Base-by-base conservation (phyloP, 2,113 vertebrate species). In the Clarias macrocephalus region DNA sequence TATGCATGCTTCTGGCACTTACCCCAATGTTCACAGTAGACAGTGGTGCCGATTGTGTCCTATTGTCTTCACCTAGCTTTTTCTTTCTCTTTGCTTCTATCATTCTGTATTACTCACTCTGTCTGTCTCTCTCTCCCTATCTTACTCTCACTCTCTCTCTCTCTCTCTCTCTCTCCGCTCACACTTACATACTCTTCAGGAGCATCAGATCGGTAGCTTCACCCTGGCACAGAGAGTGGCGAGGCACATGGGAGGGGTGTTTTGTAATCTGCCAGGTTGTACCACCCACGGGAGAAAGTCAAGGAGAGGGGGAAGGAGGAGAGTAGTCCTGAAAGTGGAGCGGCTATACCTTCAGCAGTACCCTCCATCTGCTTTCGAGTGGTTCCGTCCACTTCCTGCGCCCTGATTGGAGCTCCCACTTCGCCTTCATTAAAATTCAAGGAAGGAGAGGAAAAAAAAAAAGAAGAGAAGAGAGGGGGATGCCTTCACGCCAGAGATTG, bases 251-350 rank as follows among this genome's bases (percentile, higher is more conserved):
- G 95, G 96, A 96, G 94, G 95, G 96, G 95, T 94, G 95, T 95
- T 96, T 96, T 97, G 96, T 97, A 97, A 96, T 95, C 95, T 94
- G 93, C 94, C 94, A 96, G 96, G 95, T 96, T 93, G 95, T 95
- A 97, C 96, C 97, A 96, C 94, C 94, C 91, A 89, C 59, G 65
- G 80, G 70, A 90, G 86, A 80, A 66, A 63, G 91, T 88, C 88
- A 88, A 86, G 86, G 72, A 88, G 88, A 89, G 92, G 88, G 79
- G 89, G 63, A 84, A 82, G 81, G 63, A 72, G 65, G 59, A 52
- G 62, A 86, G 85, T 75, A 57, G 80, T 66, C 42, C 52, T 59
- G 76, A 56, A 66, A 83, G n/a, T 80, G 62, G 83, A 83, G 83
- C 86, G 86, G 88, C 90, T 89, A 93, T 93, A 94, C 93, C 91